A percentile compares a stretch with the other conserved stretches of the same genome.
Evolutionary conservation across 2,113 vertebrate species (phyloP).

Genomic region (Marcusenius ussheri): DNA sequence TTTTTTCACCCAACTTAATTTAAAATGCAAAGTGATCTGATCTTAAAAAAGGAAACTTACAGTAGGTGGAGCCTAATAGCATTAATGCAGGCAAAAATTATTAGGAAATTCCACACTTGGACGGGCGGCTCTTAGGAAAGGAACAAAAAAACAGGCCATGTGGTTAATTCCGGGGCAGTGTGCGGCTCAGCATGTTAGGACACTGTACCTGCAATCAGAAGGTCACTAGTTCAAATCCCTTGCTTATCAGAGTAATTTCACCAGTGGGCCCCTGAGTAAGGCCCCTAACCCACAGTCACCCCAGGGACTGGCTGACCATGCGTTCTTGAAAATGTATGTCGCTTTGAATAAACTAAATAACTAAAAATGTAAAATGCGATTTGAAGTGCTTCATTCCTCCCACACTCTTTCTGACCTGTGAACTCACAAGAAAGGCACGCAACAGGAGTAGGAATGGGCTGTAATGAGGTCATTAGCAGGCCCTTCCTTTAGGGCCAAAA

Average conservation of each 20-base stretch:
- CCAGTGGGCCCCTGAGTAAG: not conserved
- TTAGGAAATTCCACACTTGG: not conserved
- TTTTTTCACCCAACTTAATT: not conserved
- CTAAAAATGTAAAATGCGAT: not conserved
- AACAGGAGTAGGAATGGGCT: not conserved
- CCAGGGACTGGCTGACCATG: not conserved
- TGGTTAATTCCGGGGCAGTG: not conserved
- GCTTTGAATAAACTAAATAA: not conserved
- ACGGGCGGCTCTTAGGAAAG: not conserved
- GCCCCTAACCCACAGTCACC: not conserved
- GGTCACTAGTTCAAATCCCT: not conserved
- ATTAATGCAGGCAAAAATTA: not conserved
- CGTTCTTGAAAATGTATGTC: not conserved
- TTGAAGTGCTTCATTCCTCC: not conserved
- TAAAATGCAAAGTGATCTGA: not conserved
- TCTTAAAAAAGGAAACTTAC: not conserved
- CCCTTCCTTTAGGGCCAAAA: not conserved
- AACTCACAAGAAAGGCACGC: not conserved
- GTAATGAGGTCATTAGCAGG: not conserved
- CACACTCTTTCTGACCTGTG: not conserved
- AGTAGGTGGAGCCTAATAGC: not conserved
- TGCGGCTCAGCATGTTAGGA: not conserved
- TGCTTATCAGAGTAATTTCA: not conserved
- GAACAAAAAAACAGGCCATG: not conserved
- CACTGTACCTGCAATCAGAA: not conserved